These are phyloP conservation scores for Saccostrea glomerata DNA, from an alignment of 1,140 invertebrate species.

Conservation along the genomic window DNA sequence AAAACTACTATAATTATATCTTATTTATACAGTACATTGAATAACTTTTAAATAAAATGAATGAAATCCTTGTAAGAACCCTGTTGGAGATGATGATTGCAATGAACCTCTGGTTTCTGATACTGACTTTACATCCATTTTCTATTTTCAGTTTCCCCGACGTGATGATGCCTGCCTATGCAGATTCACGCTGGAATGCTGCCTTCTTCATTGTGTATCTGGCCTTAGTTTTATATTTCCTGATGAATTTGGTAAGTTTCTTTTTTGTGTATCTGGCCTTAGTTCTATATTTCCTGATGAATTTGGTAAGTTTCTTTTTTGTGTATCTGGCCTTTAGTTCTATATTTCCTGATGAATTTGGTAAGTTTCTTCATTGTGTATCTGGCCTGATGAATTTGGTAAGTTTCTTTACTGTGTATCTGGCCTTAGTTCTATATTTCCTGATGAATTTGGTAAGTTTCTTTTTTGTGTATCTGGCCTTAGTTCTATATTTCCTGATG, in stretches of 20 bases:
- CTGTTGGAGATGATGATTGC: too few relatives aligned
- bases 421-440: slow-evolving; percentile 91
- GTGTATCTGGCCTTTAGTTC: slow-evolving; percentile 89
- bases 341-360: slow-evolving; percentile 95
- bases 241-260: slow-evolving; percentile 91
- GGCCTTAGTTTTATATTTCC: slow-evolving; percentile 90
- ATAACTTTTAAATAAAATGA: too few relatives aligned
- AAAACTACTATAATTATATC: too few relatives aligned
- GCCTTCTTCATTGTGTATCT: slow-evolving; percentile 93
- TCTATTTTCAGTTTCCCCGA: slow-evolving; percentile 88
- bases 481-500: slow-evolving; percentile 91
- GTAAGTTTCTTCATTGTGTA: slow-evolving; percentile 85
- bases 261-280: slow-evolving; percentile 89
- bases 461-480: slow-evolving; percentile 81
- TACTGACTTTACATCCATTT: not conserved
- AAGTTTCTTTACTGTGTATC: slow-evolving; percentile 54
- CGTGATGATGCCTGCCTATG: slow-evolving; percentile 95
- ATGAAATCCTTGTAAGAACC: too few relatives aligned
- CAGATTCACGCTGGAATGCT: slow-evolving; percentile 88
- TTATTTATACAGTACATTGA: too few relatives aligned
- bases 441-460: slow-evolving; percentile 86
- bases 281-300: slow-evolving; percentile 93
- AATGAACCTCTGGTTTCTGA: too few relatives aligned
- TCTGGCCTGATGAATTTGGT: slow-evolving; percentile 89
- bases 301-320: too few relatives aligned